A percentile compares a stretch with the other conserved stretches of the same genome.
phyloP scores from a whole-genome alignment of 1,140 invertebrate species.

The Monomorium pharaonis region DNA sequence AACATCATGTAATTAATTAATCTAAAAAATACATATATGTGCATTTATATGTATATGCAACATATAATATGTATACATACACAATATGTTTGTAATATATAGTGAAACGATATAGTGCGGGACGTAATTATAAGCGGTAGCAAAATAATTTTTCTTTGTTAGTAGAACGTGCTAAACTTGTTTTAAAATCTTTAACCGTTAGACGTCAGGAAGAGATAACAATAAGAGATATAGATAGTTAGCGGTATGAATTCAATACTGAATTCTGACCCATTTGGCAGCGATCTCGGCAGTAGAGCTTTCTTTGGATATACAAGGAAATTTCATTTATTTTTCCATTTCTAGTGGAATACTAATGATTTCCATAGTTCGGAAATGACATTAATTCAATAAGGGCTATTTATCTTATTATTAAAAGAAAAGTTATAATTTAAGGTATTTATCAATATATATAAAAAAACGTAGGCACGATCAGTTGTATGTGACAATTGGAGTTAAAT shows the following conservation, averaged over 20 bases:
- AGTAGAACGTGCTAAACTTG: constrained; percentile 60
- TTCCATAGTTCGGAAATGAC: background rate
- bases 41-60: too few species aligned
- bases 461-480: background rate
- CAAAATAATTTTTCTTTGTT: constrained; percentile 47
- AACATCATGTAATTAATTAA: constrained; percentile 31
- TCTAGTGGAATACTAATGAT: background rate
- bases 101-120: constrained; percentile 16
- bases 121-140: constrained; percentile 2
- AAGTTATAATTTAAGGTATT: background rate
- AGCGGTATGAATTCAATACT: constrained; percentile 46
- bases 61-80: too few species aligned
- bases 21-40: too few species aligned
- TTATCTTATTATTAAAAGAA: background rate
- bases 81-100: background rate
- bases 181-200: constrained; percentile 51
- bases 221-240: constrained; percentile 28
- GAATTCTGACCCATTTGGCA: constrained; percentile 80
- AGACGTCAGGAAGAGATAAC: constrained; percentile 37
- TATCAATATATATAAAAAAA: background rate
- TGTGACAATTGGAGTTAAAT: background rate
- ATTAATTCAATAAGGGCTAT: background rate
- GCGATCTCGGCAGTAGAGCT: constrained; percentile 76
- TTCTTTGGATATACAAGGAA: constrained; percentile 63
- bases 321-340: constrained; percentile 54